Base-by-base conservation (phyloP, 1,140 invertebrate species). In the Papilio helenus region DNA sequence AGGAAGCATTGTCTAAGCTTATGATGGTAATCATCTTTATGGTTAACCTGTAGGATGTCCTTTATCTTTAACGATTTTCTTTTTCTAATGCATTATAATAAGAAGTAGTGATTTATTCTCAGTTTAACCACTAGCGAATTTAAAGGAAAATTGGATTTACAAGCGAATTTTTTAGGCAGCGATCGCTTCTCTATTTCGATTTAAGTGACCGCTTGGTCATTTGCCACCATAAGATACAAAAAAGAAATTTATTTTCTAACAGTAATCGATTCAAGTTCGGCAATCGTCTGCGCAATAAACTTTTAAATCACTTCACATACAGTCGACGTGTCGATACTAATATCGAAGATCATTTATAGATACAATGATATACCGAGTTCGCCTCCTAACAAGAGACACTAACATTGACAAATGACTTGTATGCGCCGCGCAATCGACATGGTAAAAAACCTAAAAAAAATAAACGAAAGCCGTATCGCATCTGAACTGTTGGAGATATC, bases 341-440 rank as follows among this genome's bases (percentile, higher is more conserved):
- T 76, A 76, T 20, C 26, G 29, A 55, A 58, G 76, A 77, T 77
- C 51, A 61, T 39, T 77, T 65, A 34, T 18, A 77, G 76, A 23
- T 74, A 74, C 72, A 74, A 49, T 51, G 72, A 74, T 74, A 74
- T 74, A 74, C 23, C 39, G 72, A 44, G 44, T 46, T 77, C 29
- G 34, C 58, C 12, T 42, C 55, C 55, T 44, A 42, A 61, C 51
- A 77, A 42, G 58, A 61, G 34, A 58, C 51, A 77, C 16, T 77
- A 77, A 77, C 76, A 61, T 77, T 77, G 76, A 77, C 76, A 77
- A 77, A 77, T 65, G 76, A 65, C 34, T n/a, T 76, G 34, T 39
- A 16, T 58, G 26, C 49, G 29, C n/a, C 74, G 76, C 76, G 76
- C 39, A 61, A 39, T 65, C 26, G 58, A 77, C 55, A 29, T 68